phyloP scores from a whole-genome alignment of 2,888 invertebrate species.

The Pterobdella sp. region DNA sequence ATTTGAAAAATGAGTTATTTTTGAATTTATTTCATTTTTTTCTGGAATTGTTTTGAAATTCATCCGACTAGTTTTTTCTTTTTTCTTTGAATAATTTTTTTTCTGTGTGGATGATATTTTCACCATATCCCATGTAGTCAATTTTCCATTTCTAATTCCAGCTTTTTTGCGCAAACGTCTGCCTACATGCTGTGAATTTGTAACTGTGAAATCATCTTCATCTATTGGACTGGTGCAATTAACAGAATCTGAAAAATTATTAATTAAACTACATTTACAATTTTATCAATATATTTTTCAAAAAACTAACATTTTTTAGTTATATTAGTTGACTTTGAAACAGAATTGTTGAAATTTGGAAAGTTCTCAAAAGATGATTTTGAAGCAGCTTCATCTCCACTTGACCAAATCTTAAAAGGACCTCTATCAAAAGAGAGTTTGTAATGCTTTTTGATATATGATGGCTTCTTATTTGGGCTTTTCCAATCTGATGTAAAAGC shows the following conservation, averaged over 20 bases:
- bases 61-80: not conserved
- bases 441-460: slow-evolving; percentile 35
- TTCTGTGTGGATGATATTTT: not conserved
- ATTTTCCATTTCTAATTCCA: not conserved
- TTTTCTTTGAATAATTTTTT: not conserved
- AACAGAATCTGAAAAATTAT: not conserved
- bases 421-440: slow-evolving; percentile 37
- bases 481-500: not conserved
- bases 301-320: not conserved
- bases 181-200: slow-evolving; percentile 5
- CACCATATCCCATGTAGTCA: slow-evolving; percentile 7
- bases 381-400: slow-evolving; percentile 28
- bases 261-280: not conserved
- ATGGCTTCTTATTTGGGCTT: not conserved
- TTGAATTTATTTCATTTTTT: not conserved
- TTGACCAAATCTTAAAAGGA: slow-evolving; percentile 32
- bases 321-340: not conserved
- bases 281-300: too few species aligned
- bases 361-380: slow-evolving; percentile 9
- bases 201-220: slow-evolving; percentile 4
- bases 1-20: not conserved
- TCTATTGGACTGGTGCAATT: not conserved
- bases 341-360: not conserved
- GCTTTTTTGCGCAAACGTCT: slow-evolving; percentile 11
- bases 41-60: slow-evolving; percentile 6